A percentile compares a stretch with the other conserved stretches of the same genome.
phyloP scores from a whole-genome alignment of 1,140 invertebrate genomes.

The Laupala kohalensis region DNA sequence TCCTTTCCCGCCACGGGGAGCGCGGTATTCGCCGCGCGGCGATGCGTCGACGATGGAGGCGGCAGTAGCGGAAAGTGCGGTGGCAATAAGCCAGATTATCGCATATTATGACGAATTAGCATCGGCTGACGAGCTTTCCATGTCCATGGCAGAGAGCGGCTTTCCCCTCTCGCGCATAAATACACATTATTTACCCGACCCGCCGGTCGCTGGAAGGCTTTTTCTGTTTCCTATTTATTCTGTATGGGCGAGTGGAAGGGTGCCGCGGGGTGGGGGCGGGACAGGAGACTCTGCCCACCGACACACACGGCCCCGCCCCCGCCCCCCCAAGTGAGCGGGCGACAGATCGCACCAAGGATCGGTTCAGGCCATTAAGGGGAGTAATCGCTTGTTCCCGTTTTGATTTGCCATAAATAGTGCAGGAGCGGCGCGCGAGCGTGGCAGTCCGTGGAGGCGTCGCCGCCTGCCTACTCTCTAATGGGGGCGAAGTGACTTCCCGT shows the following conservation, averaged over 20 bases:
- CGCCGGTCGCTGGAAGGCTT: background rate
- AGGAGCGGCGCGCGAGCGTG: background rate
- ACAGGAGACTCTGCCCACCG: background rate
- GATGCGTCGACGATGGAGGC: background rate
- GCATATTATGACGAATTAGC: background rate
- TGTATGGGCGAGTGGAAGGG: background rate
- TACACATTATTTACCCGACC: background rate
- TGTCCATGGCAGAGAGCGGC: background rate
- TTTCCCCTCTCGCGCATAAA: background rate
- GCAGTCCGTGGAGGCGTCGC: background rate
- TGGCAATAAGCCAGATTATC: background rate
- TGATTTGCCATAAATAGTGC: background rate
- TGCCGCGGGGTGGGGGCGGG: too few relatives aligned
- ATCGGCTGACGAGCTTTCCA: background rate
- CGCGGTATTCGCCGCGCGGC: too few relatives aligned
- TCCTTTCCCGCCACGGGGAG: too few relatives aligned
- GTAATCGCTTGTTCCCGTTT: background rate
- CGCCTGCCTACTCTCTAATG: too few relatives aligned
- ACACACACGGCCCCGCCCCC: too few relatives aligned
- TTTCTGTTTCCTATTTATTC: background rate
- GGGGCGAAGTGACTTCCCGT: background rate
- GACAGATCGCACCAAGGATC: background rate
- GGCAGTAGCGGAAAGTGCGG: background rate
- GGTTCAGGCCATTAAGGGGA: background rate
- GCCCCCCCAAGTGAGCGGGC: too few relatives aligned